Evolutionary conservation across 2,797 vertebrate species (phyloP).

Genomic region (Tangara arthus): DNA sequence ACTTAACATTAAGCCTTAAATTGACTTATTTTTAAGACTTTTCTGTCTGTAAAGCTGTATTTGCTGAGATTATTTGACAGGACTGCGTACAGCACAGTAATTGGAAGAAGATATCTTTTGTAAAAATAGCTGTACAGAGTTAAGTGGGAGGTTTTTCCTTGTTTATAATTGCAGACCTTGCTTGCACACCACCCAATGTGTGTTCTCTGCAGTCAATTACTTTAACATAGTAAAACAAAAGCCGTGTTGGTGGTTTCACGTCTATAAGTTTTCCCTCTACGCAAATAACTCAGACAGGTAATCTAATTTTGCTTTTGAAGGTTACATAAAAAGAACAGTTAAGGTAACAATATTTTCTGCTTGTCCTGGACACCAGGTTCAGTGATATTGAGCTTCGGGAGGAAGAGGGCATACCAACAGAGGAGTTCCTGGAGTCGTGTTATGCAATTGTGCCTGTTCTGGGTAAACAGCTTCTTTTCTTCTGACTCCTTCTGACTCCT

Average conservation of each 20-base stretch:
- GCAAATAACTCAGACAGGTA: not conserved
- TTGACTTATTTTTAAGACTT: not conserved
- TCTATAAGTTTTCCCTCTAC: not conserved
- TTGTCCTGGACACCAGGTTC: slow-evolving; percentile 82
- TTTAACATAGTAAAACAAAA: not conserved
- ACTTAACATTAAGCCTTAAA: not conserved
- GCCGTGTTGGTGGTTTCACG: not conserved
- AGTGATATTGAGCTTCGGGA: slow-evolving; percentile 95
- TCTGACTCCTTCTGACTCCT: not conserved
- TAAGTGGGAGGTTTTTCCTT: not conserved
- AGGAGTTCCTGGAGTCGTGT: slow-evolving; percentile 96
- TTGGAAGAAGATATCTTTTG: not conserved
- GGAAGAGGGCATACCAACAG: slow-evolving; percentile 93
- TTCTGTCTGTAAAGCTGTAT: not conserved
- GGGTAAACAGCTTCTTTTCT: slow-evolving; percentile 81
- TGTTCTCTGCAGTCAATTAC: not conserved
- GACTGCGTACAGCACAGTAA: not conserved
- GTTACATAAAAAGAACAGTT: not conserved
- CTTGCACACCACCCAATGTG: not conserved
- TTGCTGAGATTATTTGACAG: not conserved
- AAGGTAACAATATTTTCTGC: not conserved
- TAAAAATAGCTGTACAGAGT: not conserved
- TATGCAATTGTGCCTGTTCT: slow-evolving; percentile 98
- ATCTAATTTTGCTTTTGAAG: not conserved
- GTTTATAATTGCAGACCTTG: not conserved